Evolutionary conservation across 2,888 invertebrate species (phyloP).

Genomic region (Cryptocephalus primarius): DNA sequence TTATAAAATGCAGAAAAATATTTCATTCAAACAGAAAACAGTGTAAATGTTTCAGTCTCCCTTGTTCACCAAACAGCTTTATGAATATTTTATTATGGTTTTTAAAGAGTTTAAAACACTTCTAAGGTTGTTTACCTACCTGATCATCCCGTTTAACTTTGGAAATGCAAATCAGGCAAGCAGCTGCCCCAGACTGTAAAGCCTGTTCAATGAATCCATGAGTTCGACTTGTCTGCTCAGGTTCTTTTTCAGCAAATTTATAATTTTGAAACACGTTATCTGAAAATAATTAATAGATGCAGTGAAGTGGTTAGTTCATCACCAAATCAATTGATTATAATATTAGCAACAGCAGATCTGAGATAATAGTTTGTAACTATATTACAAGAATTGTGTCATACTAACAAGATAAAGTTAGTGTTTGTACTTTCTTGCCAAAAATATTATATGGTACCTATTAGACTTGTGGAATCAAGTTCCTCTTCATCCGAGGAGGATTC

Average conservation of each 20-base stretch:
- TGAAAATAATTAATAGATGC: slow-evolving; percentile 15
- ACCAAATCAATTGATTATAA: no score
- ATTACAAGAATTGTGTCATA: no score
- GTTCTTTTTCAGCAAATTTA: slow-evolving; percentile 31
- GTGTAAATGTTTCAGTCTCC: no score
- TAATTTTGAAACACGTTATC: slow-evolving; percentile 43
- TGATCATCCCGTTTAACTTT: slow-evolving; percentile 69
- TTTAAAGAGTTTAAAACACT: not conserved
- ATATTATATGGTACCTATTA: slow-evolving; percentile 34
- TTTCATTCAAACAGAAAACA: no score
- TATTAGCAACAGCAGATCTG: no score
- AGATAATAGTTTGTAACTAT: no score
- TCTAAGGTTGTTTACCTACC: slow-evolving; percentile 31
- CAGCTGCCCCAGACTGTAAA: slow-evolving; percentile 66
- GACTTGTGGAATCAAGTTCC: slow-evolving; percentile 39
- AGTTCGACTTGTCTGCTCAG: slow-evolving; percentile 45
- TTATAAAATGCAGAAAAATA: no score
- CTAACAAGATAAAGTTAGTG: no score
- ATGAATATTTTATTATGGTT: not conserved
- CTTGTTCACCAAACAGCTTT: no score
- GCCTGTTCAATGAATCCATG: slow-evolving; percentile 66
- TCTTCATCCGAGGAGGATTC: slow-evolving; percentile 46
- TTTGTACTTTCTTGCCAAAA: no score
- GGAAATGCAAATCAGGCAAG: slow-evolving; percentile 85
- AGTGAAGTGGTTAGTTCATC: no score